phyloP scores from a whole-genome alignment of 2,113 vertebrate genomes.

The Aythya baeri region DNA sequence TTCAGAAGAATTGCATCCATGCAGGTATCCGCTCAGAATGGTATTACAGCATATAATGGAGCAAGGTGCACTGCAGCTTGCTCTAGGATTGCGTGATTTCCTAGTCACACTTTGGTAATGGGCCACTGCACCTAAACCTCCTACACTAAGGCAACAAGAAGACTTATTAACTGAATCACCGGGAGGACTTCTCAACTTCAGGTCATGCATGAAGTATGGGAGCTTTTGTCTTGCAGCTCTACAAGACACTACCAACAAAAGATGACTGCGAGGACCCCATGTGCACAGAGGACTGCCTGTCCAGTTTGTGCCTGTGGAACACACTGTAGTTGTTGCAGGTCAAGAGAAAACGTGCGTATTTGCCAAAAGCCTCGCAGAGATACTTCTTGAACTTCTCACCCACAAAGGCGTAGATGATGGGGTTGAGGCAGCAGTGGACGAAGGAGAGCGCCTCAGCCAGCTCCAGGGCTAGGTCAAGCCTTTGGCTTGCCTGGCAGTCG shows the following conservation, averaged over 20 bases:
- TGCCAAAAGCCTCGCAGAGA: conserved; percentile 33
- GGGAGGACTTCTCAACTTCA: neutral
- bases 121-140: neutral
- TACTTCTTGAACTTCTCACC: conserved; percentile 88
- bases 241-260: neutral
- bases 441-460: conserved; percentile 82
- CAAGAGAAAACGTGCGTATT: neutral
- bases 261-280: neutral
- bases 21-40: neutral
- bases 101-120: neutral
- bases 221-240: neutral
- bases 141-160: neutral
- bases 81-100: neutral
- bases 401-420: conserved; percentile 87
- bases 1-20: neutral
- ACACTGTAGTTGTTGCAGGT: neutral
- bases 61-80: neutral
- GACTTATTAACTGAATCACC: neutral
- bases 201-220: neutral
- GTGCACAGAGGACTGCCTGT: neutral
- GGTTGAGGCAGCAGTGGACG: conserved; percentile 88
- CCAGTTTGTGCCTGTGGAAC: neutral
- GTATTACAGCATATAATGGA: neutral
- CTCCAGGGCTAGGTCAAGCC: conserved; percentile 54
- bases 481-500: conserved; percentile 3